Base-by-base conservation (phyloP, 2,113 vertebrate genomes). In the Puffinus mauretanicus region DNA sequence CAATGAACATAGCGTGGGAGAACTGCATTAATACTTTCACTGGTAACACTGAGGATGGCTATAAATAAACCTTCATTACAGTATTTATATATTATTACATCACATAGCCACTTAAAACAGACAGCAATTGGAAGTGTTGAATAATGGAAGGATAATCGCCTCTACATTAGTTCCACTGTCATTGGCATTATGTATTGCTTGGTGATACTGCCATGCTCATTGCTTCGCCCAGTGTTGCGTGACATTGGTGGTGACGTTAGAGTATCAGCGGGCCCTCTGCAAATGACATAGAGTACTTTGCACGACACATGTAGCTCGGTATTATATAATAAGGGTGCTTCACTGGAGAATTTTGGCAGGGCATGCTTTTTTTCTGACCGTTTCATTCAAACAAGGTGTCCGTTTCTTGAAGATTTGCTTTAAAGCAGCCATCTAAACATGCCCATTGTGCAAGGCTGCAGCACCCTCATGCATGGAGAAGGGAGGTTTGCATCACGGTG, bases 41-140 rank as follows among this genome's bases (percentile, higher is more conserved):
- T 42, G 21, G 82, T 80, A 90, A 71, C 61, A 24, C 69, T 34
- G 42, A 94, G 51, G 71, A 66, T 58, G 60, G 67, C 88, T 97
- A 97, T 97, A 97, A 97, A 97, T 97, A 97, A 93, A 86, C 65
- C 70, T 87, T 93, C 95, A 94, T 95, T 97, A 95, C 93, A 96
- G 94, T 97, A 97, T 97, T 97, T 95, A 97, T 97, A 76, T 94
- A 96, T 97, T 96, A 96, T 97, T 97, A 96, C 97, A 96, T 97
- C 96, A 97, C 96, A 79, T 90, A 89, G 82, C 93, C 96, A 96
- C 94, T 97, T 97, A 97, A 84, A 92, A 69, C 86, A 76, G 77
- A 88, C 78, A 94, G 93, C 82, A 91, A 97, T 96, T 96, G 96
- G 62, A 97, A 94, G 92, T 96, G 90, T 79, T 97, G 94, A 97